These are phyloP conservation scores for Dynastes hyllus DNA, from an alignment of 2,888 invertebrate genomes.

Conservation along the genomic window DNA sequence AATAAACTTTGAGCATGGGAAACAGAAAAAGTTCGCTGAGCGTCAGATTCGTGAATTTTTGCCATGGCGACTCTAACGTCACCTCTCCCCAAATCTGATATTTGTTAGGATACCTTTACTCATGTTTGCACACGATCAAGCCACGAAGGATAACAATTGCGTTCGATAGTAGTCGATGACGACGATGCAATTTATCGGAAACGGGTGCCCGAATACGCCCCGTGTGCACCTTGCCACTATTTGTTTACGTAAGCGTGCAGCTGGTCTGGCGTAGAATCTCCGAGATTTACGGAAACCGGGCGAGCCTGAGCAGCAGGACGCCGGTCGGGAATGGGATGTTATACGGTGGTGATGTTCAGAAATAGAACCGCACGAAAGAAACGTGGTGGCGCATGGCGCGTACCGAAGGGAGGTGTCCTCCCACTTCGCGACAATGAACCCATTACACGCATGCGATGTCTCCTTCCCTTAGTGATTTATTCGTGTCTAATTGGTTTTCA, in stretches of 20 bases:
- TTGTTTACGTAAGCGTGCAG: conserved; percentile 44
- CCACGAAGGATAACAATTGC: conserved; percentile 21
- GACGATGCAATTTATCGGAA: conserved; percentile 39
- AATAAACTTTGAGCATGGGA: too few species aligned
- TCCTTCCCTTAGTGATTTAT: not conserved
- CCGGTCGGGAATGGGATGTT: conserved; percentile 18
- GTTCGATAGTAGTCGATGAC: conserved; percentile 2
- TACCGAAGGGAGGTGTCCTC: conserved; percentile 2
- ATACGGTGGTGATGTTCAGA: conserved; percentile 35
- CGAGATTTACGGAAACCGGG: conserved; percentile 39
- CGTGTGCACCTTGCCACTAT: conserved; percentile 14
- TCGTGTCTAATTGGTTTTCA: conserved; percentile 1
- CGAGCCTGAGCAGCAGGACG: not conserved
- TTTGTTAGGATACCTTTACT: too few species aligned
- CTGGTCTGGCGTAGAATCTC: conserved; percentile 43
- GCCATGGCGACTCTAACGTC: too few species aligned
- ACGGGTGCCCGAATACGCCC: conserved; percentile 8
- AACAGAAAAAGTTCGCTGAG: too few species aligned
- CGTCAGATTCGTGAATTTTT: too few species aligned
- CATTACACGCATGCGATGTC: conserved; percentile 4
- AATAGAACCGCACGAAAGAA: conserved; percentile 16
- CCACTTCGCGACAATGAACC: conserved; percentile 34
- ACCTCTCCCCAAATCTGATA: too few species aligned
- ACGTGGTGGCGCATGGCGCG: conserved; percentile 34
- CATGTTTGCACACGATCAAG: not conserved